phyloP scores from a whole-genome alignment of 1,140 invertebrate species.

The Zaprionus gabonicus region DNA sequence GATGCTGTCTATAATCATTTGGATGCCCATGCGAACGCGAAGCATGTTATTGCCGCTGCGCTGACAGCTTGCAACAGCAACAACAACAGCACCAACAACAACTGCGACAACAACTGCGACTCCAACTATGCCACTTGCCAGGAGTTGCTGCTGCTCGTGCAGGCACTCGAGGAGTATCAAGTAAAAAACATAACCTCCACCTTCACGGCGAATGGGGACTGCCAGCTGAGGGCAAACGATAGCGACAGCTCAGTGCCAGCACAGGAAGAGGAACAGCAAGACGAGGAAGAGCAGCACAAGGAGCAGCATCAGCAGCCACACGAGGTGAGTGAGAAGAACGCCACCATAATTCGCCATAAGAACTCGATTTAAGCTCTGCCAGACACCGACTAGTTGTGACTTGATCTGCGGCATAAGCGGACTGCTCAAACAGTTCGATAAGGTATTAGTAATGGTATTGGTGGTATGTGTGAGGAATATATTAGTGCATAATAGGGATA shows the following conservation, averaged over 20 bases:
- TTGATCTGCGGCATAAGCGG: neutral
- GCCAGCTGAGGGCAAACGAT: slow-evolving; percentile 7
- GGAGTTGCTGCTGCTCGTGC: slow-evolving; percentile 52
- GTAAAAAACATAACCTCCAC: slow-evolving; percentile 10
- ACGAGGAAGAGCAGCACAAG: neutral
- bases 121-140: slow-evolving; percentile 63
- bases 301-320: neutral
- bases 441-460: neutral
- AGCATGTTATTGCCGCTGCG: slow-evolving; percentile 41
- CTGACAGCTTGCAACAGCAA: slow-evolving; percentile 35
- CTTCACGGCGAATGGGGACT: neutral
- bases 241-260: slow-evolving; percentile 4
- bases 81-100: neutral
- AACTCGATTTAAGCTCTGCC: neutral
- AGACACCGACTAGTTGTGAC: neutral
- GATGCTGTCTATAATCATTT: slow-evolving; percentile 65
- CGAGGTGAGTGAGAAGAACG: slow-evolving; percentile 3
- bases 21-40: slow-evolving; percentile 48
- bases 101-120: neutral
- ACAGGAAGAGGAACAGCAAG: neutral
- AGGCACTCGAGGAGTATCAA: slow-evolving; percentile 28
- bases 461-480: no score
- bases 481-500: no score
- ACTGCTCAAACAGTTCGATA: neutral
- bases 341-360: slow-evolving; percentile 1